Evolutionary conservation across 1,140 invertebrate species (phyloP), one percentile per base, ranked within the genome.

Genomic region (Battus philenor): DNA sequence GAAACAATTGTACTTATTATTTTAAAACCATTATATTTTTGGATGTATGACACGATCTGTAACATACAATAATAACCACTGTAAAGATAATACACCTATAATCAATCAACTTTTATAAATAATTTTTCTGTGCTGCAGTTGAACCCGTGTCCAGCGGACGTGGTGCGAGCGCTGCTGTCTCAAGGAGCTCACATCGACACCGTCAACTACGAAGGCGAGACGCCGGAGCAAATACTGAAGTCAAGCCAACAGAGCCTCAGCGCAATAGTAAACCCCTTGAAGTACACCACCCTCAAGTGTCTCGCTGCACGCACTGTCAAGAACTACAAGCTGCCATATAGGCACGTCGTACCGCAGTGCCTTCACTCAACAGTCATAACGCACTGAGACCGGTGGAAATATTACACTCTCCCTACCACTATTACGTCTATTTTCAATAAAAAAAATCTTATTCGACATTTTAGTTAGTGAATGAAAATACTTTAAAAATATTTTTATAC

Each of bases 101-200:
- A n/a, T n/a, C n/a, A n/a, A n/a, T n/a, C n/a, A n/a, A n/a, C n/a
- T n/a, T n/a, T n/a, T n/a, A n/a, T n/a, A n/a, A n/a, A n/a, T n/a
- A n/a, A n/a, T n/a, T n/a, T n/a, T n/a, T n/a, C n/a, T n/a, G n/a
- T n/a, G n/a, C n/a, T n/a, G n/a, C 68, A 87, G 85, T 57, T 87
- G 2, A 85, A 90, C 62, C 91, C 90, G 2, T 91, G 89, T 71
- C 89, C 90, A 6, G 87, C 90, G 1, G 88, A 89, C 8, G 86
- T 97, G 7, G 89, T 94, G 0, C 87, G 88, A 47, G 88, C 88
- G 1, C 86, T 98, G 0, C 87, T 98, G 0, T 85, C 91, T 1
- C 87, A 90, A 57, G 95, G 95, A 15, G 94, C 94, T 5, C 96
- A 98, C 82, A 87, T 97, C 36, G 96, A 98, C 84, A 88, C 90